phyloP scores from a whole-genome alignment of 2,888 invertebrate species.

The Cryptocephalus moraei region DNA sequence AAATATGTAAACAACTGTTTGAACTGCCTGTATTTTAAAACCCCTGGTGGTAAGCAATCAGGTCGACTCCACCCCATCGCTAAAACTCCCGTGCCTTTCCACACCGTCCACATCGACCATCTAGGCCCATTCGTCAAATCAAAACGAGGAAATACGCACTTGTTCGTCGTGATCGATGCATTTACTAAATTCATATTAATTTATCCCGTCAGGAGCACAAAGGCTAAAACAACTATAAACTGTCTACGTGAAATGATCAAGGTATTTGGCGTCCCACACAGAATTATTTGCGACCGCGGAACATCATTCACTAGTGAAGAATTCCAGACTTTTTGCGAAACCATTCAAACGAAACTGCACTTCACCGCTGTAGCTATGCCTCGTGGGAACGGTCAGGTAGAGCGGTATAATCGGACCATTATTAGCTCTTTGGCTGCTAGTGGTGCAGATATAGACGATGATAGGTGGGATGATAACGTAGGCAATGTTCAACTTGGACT shows the following conservation, averaged over 20 bases:
- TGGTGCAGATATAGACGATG: conserved; percentile 2
- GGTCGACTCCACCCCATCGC: conserved; percentile 5
- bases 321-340: conserved; percentile 8
- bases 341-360: conserved; percentile 2
- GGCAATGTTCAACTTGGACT: conserved; percentile 6
- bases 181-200: conserved; percentile 1
- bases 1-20: conserved; percentile 5
- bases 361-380: conserved; percentile 11
- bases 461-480: conserved; percentile 6
- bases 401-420: conserved; percentile 6
- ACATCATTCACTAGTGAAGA: conserved; percentile 11
- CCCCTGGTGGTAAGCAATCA: conserved; percentile 2
- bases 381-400: conserved; percentile 13
- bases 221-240: background rate
- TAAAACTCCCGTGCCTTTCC: conserved; percentile 4
- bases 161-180: conserved; percentile 1
- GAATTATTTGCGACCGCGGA: conserved; percentile 13
- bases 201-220: conserved; percentile 1
- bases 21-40: conserved; percentile 5
- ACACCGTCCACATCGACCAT: conserved; percentile 9
- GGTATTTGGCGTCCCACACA: conserved; percentile 9
- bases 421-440: conserved; percentile 4
- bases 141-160: background rate
- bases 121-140: conserved; percentile 6
- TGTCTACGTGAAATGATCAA: conserved; percentile 3